A percentile compares a stretch with the other conserved stretches of the same genome.
Evolutionary conservation across 2,888 invertebrate species (phyloP).

Genomic region (Disparrhopalites patrizii): DNA sequence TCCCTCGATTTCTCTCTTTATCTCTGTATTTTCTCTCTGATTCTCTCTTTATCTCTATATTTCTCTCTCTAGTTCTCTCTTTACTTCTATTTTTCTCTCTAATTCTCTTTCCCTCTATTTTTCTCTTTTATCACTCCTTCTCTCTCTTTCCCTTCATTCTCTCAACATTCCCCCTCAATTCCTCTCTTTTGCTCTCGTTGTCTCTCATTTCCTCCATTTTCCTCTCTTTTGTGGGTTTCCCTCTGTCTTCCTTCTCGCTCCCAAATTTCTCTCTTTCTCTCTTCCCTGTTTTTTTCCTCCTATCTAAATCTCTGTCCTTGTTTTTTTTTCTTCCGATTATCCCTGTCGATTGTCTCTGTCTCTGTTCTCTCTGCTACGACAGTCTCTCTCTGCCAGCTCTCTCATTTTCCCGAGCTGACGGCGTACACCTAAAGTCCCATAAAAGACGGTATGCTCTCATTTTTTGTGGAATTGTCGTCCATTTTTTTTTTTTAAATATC

Average conservation of each 20-base stretch:
- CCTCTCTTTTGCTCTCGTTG: neutral
- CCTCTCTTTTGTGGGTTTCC: neutral
- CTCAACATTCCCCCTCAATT: conserved; percentile 3
- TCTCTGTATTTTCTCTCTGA: neutral
- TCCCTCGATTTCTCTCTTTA: conserved; percentile 16
- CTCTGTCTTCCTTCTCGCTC: neutral
- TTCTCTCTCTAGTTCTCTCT: conserved; percentile 6
- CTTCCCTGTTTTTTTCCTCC: neutral
- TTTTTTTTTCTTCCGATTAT: neutral
- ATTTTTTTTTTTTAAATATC: no score
- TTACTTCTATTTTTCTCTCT: no score
- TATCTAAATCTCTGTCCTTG: neutral
- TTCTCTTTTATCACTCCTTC: conserved; percentile 9
- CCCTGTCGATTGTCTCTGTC: neutral
- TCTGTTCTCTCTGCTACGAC: no score
- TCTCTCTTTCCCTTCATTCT: conserved; percentile 2
- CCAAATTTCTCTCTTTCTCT: neutral
- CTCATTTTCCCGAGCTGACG: neutral
- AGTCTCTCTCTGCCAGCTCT: neutral
- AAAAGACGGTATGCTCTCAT: no score
- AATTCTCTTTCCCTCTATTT: conserved; percentile 6
- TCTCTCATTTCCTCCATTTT: neutral
- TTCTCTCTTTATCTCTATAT: conserved; percentile 10
- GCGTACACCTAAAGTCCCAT: no score
- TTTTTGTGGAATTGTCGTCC: no score